Conservation (phyloP, 2,797 vertebrate species). For the Mormyrus hasselquistii region DNA sequence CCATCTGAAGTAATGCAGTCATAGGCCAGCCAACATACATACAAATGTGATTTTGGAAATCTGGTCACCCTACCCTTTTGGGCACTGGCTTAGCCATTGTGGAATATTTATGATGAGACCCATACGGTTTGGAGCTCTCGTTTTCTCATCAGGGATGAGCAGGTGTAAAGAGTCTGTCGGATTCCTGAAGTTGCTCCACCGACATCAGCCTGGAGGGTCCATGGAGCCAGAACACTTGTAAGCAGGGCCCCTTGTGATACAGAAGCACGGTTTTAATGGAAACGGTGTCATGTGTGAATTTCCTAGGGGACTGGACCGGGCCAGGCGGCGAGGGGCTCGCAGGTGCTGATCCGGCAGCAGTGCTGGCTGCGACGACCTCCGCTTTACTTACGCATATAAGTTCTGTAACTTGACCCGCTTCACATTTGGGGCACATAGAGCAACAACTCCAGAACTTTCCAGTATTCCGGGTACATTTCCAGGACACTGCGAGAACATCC, state of each 20-base stretch:
- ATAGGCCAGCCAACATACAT: background rate
- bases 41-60: background rate
- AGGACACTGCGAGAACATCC: background rate
- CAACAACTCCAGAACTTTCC: background rate
- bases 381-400: background rate
- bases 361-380: background rate
- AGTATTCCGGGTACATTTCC: background rate
- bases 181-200: background rate
- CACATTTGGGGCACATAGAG: background rate
- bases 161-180: background rate
- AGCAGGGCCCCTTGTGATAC: background rate
- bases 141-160: background rate
- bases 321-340: background rate
- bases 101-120: background rate
- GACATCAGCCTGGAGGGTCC: background rate
- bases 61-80: background rate
- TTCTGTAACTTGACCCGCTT: background rate
- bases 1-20: background rate
- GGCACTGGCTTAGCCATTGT: background rate
- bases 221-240: background rate
- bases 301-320: background rate
- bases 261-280: background rate
- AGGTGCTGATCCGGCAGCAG: background rate
- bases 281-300: background rate
- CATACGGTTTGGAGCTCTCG: background rate